These are phyloP conservation scores for Otolemur garnettii DNA, from an alignment of 2,113 vertebrate species.

Conservation along the genomic window DNA sequence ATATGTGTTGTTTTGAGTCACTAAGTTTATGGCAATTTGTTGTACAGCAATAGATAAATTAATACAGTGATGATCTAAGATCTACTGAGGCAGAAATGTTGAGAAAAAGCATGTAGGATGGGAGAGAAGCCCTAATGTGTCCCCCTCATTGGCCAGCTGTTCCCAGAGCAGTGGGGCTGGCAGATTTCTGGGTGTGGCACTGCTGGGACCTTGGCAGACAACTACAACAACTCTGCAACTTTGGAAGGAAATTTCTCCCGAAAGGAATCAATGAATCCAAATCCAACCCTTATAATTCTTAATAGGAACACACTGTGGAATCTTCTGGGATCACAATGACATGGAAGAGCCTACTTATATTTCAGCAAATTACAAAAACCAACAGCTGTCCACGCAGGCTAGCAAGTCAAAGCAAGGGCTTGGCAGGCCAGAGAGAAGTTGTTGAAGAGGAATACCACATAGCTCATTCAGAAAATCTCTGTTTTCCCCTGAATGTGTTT, in stretches of 20 bases:
- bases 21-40: neutral
- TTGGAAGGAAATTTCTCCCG: conserved; percentile 19
- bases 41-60: neutral
- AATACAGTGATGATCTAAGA: neutral
- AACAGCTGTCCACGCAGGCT: neutral
- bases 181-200: neutral
- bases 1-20: neutral
- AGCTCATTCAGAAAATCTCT: conserved; percentile 11
- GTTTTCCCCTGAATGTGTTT: neutral
- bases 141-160: neutral
- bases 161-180: neutral
- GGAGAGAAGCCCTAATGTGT: neutral
- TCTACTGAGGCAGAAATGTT: neutral
- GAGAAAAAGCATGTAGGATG: neutral
- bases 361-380: conserved; percentile 41
- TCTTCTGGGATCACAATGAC: neutral
- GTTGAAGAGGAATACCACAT: neutral
- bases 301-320: neutral
- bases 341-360: neutral
- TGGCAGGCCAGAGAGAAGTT: conserved; percentile 3
- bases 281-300: neutral
- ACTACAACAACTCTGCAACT: neutral
- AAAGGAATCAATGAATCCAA: neutral
- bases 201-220: neutral
- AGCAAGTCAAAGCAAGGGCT: neutral